Evolutionary conservation across 1,140 invertebrate genomes (phyloP).

Genomic region (Harlomillsia oculata): DNA sequence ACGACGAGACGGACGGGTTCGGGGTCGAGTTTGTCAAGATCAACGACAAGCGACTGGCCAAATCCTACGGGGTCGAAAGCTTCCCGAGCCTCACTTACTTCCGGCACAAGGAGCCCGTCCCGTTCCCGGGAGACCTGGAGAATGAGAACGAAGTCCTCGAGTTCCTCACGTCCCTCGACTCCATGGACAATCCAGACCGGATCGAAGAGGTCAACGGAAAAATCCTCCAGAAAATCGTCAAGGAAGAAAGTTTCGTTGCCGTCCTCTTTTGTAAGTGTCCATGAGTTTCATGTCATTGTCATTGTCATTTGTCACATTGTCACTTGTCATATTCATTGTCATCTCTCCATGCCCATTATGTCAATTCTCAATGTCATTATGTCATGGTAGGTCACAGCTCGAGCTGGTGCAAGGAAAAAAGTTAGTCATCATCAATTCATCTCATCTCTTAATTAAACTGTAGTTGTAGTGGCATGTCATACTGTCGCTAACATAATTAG

Average conservation of each 20-base stretch:
- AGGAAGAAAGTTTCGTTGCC: slow-evolving; percentile 83
- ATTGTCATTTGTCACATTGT: neutral
- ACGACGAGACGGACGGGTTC: slow-evolving; percentile 59
- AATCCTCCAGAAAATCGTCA: slow-evolving; percentile 80
- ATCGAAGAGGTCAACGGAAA: slow-evolving; percentile 91
- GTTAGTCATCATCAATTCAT: no score
- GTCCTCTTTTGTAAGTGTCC: slow-evolving; percentile 80
- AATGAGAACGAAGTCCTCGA: slow-evolving; percentile 85
- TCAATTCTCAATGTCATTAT: neutral
- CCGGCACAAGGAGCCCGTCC: slow-evolving; percentile 76
- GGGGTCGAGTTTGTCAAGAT: slow-evolving; percentile 91
- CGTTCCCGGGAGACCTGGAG: slow-evolving; percentile 74
- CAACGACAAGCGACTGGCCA: slow-evolving; percentile 87
- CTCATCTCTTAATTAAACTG: no score
- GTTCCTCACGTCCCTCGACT: slow-evolving; percentile 84
- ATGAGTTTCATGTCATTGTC: neutral
- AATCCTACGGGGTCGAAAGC: slow-evolving; percentile 85
- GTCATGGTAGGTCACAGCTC: neutral
- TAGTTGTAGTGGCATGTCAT: no score
- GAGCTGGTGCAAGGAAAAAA: no score
- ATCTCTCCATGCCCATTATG: neutral
- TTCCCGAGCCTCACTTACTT: slow-evolving; percentile 91
- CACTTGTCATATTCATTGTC: no score
- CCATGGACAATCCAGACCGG: slow-evolving; percentile 87
- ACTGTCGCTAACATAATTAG: no score